phyloP scores from a whole-genome alignment of 2,113 vertebrate genomes.

The Electrona antarctica region DNA sequence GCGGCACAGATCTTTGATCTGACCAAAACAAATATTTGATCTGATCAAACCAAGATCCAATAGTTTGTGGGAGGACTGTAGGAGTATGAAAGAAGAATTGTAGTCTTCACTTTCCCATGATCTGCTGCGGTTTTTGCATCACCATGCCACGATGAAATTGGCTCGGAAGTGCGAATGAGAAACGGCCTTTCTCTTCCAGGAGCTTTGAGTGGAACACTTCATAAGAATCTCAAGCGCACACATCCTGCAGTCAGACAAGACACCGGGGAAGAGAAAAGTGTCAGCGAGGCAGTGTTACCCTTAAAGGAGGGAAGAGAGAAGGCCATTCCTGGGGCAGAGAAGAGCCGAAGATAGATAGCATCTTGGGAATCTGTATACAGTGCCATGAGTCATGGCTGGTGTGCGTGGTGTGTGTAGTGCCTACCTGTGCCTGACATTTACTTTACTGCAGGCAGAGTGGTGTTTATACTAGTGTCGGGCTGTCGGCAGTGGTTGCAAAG shows the following conservation, averaged over 20 bases:
- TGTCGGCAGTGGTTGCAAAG: constrained; percentile 63
- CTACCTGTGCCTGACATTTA: constrained; percentile 87
- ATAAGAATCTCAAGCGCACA: constrained; percentile 2
- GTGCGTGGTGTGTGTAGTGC: constrained; percentile 61
- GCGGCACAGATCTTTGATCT: constrained; percentile 30
- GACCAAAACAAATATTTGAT: constrained; percentile 24
- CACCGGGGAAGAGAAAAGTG: constrained; percentile 9
- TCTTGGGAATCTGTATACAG: constrained; percentile 79
- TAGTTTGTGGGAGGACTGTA: constrained; percentile 17
- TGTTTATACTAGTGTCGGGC: constrained; percentile 79
- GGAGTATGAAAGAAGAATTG: neutral
- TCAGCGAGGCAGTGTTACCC: constrained; percentile 63
- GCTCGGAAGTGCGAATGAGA: neutral
- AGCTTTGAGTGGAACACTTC: constrained; percentile 4
- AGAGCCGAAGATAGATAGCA: constrained; percentile 78
- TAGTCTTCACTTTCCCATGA: constrained; percentile 32
- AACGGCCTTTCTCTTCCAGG: neutral
- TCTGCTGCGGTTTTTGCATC: neutral
- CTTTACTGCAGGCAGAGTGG: constrained; percentile 77
- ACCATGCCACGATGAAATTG: neutral
- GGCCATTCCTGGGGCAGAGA: constrained; percentile 68
- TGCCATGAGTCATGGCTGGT: constrained; percentile 74
- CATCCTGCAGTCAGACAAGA: constrained; percentile 21
- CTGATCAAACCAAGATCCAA: constrained; percentile 11
- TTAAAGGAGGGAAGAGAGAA: constrained; percentile 74